Evolutionary conservation across 64 coral and sea anemone species (phyloP).

Genomic region (Catalaphyllia jardinei): DNA sequence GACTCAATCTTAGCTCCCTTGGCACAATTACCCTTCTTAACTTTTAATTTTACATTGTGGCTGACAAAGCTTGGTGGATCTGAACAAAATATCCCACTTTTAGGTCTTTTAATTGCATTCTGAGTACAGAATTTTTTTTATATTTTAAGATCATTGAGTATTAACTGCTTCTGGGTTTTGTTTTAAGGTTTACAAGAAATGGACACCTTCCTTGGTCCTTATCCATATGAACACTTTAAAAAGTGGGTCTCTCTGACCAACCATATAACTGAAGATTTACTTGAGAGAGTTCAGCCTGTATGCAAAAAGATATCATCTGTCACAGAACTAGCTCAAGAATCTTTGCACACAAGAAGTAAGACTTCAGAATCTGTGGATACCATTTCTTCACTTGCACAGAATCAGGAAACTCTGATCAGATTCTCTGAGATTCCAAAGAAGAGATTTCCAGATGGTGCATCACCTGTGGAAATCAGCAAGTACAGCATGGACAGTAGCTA

Average conservation of each 20-base stretch:
- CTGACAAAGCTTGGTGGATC: too few relatives aligned
- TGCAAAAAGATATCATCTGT: slow-evolving; percentile 85
- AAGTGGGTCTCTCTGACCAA: slow-evolving; percentile 93
- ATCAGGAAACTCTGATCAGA: slow-evolving; percentile 57
- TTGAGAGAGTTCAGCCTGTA: slow-evolving; percentile 79
- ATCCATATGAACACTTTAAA: slow-evolving; percentile 89
- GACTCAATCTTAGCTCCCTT: too few relatives aligned
- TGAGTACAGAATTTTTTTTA: too few relatives aligned
- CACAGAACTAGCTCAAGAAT: slow-evolving; percentile 60
- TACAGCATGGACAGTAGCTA: slow-evolving; percentile 84
- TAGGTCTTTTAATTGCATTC: too few relatives aligned
- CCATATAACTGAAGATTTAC: slow-evolving; percentile 63
- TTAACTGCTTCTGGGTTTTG: too few relatives aligned
- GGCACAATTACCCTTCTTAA: too few relatives aligned
- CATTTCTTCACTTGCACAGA: slow-evolving; percentile 1
- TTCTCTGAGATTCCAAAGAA: slow-evolving; percentile 74
- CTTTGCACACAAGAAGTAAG: background rate
- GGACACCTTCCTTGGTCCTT: slow-evolving; percentile 79
- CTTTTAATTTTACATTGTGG: too few relatives aligned
- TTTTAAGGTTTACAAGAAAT: slow-evolving; percentile 85
- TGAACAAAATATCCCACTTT: too few relatives aligned
- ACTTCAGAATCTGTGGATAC: background rate
- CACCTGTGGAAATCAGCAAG: slow-evolving; percentile 79
- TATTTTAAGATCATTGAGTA: too few relatives aligned
- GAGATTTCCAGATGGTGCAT: slow-evolving; percentile 61